Conservation (phyloP, 2,113 vertebrate species). For the Elephas maximus region DNA sequence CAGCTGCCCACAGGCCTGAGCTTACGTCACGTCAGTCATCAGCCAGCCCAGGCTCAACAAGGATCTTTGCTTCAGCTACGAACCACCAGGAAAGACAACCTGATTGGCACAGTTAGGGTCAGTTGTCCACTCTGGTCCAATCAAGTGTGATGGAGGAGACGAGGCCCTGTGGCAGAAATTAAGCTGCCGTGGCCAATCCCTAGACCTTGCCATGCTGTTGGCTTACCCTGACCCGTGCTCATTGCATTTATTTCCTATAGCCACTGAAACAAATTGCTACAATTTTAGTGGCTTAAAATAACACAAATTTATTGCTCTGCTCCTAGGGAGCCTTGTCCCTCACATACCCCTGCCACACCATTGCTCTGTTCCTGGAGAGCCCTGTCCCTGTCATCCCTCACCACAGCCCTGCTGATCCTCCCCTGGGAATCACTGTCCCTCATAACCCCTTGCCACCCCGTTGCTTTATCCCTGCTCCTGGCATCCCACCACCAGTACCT, state of each 20-base stretch:
- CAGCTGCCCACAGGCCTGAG: background rate
- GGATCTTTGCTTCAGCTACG: background rate
- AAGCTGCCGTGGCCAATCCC: background rate
- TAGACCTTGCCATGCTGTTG: background rate
- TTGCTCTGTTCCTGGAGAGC: no score
- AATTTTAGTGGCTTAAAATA: no score
- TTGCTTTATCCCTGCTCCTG: no score
- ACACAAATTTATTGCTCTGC: background rate
- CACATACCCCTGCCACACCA: no score
- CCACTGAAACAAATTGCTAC: background rate
- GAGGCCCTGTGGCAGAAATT: background rate
- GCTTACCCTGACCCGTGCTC: background rate
- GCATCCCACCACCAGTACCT: no score
- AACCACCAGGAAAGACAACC: background rate
- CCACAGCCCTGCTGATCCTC: background rate
- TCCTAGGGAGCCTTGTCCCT: background rate
- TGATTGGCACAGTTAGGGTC: background rate
- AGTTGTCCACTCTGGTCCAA: background rate
- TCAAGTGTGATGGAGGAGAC: background rate
- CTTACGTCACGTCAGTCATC: background rate
- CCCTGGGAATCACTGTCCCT: no score
- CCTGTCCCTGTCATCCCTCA: background rate
- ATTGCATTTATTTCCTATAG: background rate
- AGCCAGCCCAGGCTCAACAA: background rate
- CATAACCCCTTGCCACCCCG: no score